phyloP scores from a whole-genome alignment of 2,113 vertebrate species.

The Rhynchomys soricoides region DNA sequence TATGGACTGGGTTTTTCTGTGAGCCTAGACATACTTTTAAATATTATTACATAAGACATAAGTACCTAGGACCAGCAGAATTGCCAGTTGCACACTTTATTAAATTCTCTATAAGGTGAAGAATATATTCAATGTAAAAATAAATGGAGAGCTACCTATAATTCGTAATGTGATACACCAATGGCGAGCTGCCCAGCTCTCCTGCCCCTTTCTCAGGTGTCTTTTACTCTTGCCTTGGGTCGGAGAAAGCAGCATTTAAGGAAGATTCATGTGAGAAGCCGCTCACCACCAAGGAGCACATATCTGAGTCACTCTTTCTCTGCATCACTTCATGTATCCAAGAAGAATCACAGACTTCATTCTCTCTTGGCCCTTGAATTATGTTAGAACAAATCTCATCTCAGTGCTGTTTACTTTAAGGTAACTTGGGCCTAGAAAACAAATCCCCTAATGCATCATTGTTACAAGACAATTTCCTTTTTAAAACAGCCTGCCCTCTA shows the following conservation, averaged over 20 bases:
- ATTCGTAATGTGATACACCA: background rate
- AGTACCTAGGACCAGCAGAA: background rate
- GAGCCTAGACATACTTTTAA: too few relatives aligned
- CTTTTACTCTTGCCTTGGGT: too few relatives aligned
- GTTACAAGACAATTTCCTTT: background rate
- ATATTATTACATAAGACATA: background rate
- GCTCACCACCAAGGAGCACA: background rate
- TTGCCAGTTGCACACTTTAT: background rate
- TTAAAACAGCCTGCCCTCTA: background rate
- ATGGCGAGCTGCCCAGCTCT: rapidly evolving
- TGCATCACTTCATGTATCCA: background rate
- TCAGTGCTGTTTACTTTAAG: background rate
- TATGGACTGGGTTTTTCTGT: background rate
- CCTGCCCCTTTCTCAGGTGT: background rate
- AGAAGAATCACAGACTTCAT: background rate
- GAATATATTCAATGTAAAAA: background rate
- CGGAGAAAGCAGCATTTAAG: background rate
- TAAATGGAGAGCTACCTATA: background rate
- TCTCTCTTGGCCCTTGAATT: background rate
- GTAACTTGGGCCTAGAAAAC: background rate
- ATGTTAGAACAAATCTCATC: background rate
- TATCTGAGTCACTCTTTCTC: background rate
- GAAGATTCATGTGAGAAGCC: background rate
- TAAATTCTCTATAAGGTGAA: background rate
- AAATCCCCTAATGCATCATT: background rate